Percentiles rank a stretch among this genome's conserved stretches.
These are phyloP conservation scores for Steatornis caripensis DNA, from an alignment of 2,113 vertebrate genomes.

Conservation along the genomic window DNA sequence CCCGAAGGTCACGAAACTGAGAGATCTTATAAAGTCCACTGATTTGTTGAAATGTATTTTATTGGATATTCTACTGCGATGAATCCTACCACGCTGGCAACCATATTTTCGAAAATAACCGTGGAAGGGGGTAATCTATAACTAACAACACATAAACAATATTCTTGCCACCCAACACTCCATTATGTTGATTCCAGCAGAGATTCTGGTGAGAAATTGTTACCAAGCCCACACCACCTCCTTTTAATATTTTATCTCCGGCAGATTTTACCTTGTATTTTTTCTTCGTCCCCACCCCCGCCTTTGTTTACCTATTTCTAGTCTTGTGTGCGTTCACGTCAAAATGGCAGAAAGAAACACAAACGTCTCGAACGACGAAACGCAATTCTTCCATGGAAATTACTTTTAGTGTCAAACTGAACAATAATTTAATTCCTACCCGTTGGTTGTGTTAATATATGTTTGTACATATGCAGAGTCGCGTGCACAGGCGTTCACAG, in stretches of 20 bases:
- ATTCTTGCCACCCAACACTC: not conserved
- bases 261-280: not conserved
- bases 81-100: not conserved
- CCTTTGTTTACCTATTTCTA: not conserved
- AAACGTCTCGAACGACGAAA: fast-evolving
- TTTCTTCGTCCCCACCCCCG: fast-evolving
- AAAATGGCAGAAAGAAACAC: not conserved
- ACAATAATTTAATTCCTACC: not conserved
- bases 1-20: constrained; percentile 1
- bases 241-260: not conserved
- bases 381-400: not conserved
- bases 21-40: not conserved
- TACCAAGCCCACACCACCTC: not conserved
- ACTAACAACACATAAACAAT: not conserved
- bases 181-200: not conserved
- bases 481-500: not conserved
- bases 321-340: not conserved
- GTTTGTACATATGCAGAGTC: not conserved
- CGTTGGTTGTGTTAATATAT: not conserved
- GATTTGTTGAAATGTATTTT: constrained; percentile 22
- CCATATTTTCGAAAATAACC: not conserved
- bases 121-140: not conserved
- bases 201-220: not conserved
- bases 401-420: not conserved
- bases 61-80: not conserved